Evolutionary conservation across 2,888 invertebrate genomes (phyloP).

Genomic region (Seira musarum): DNA sequence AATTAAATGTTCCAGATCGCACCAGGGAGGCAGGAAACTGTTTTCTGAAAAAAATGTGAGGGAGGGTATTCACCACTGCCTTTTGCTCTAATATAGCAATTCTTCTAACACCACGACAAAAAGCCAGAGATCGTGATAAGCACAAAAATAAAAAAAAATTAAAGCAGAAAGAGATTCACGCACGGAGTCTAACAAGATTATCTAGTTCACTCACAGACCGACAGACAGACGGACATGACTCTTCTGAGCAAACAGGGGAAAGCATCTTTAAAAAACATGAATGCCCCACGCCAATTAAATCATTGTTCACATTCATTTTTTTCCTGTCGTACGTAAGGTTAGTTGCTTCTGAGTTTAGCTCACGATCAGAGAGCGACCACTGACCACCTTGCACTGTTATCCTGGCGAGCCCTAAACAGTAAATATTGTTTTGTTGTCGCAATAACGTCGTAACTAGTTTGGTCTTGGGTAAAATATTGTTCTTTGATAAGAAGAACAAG

Average conservation of each 20-base stretch:
- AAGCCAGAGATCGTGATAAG: too few species aligned
- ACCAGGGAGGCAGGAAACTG: constrained; percentile 49
- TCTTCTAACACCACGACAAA: too few species aligned
- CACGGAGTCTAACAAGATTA: too few species aligned
- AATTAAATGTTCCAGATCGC: constrained; percentile 53
- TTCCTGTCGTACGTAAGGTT: not conserved
- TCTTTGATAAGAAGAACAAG: constrained; percentile 38
- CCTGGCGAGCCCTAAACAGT: constrained; percentile 6
- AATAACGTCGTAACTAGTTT: constrained; percentile 56
- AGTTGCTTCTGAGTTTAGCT: not conserved
- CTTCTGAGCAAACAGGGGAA: too few species aligned
- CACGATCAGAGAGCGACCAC: too few species aligned
- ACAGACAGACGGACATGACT: too few species aligned
- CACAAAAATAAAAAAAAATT: too few species aligned
- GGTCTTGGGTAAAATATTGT: constrained; percentile 40
- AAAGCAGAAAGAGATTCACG: too few species aligned
- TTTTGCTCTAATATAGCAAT: too few species aligned
- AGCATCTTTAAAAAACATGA: constrained; percentile 3
- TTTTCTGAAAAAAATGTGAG: constrained; percentile 2
- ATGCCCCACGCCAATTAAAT: constrained; percentile 31
- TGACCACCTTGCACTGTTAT: constrained; percentile 19
- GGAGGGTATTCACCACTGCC: not conserved
- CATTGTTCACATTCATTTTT: constrained; percentile 12
- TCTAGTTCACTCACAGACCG: too few species aligned
- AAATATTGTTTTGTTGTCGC: constrained; percentile 37